These are phyloP conservation scores for Monopis laevigella DNA, from an alignment of 2,888 invertebrate genomes.

Conservation along the genomic window DNA sequence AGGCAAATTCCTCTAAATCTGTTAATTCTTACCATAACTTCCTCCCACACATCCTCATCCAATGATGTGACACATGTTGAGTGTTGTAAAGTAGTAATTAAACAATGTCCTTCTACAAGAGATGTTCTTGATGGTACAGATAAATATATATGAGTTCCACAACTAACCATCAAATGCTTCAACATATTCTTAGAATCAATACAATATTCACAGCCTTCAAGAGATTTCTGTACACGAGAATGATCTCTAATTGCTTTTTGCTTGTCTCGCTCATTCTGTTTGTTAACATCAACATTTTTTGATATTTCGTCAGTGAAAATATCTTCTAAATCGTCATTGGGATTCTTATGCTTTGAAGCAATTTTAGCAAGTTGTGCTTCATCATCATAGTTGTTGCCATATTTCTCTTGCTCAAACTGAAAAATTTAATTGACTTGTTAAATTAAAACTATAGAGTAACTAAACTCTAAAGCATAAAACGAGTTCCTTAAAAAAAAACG, in stretches of 20 bases:
- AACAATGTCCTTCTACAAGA: conserved; percentile 84
- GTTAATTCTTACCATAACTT: conserved; percentile 71
- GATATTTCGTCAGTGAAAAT: conserved; percentile 84
- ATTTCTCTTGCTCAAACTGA: conserved; percentile 83
- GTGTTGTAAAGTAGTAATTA: conserved; percentile 87
- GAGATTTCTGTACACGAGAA: conserved; percentile 69
- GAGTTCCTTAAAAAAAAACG: too few relatives aligned
- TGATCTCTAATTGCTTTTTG: conserved; percentile 79
- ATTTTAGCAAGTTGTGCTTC: conserved; percentile 82
- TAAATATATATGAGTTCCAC: conserved; percentile 85
- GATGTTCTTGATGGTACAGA: conserved; percentile 84
- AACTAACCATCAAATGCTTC: conserved; percentile 86
- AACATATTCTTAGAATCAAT: conserved; percentile 81
- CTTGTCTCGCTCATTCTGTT: conserved; percentile 69
- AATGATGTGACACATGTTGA: conserved; percentile 79
- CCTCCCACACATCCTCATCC: conserved; percentile 95
- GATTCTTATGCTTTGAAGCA: conserved; percentile 71
- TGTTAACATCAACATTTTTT: conserved; percentile 68
- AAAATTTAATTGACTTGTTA: conserved; percentile 23
- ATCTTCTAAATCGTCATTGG: conserved; percentile 84
- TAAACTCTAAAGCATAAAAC: too few relatives aligned
- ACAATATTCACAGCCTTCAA: conserved; percentile 87
- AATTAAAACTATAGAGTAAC: background rate
- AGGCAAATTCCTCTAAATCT: background rate
- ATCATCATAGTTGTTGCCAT: conserved; percentile 80